Percentiles rank a stretch among this genome's conserved stretches.
phyloP scores from a whole-genome alignment of 2,888 invertebrate species.

The Cetonia aurata region DNA sequence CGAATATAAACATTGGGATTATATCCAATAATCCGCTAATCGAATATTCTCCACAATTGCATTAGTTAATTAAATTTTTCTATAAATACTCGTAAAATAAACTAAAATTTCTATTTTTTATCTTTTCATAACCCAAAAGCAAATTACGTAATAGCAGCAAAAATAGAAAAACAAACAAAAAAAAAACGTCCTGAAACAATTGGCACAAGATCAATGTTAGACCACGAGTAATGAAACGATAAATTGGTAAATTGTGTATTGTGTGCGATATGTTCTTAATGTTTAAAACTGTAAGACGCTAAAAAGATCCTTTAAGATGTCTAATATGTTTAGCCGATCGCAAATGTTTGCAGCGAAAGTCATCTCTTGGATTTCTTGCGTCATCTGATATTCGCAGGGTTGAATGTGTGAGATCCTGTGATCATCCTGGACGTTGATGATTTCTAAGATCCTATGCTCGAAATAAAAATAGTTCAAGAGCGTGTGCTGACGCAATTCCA shows the following conservation, averaged over 20 bases:
- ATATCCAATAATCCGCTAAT: no score
- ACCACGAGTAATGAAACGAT: slow-evolving; percentile 5
- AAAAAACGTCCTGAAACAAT: slow-evolving; percentile 2
- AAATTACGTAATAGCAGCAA: slow-evolving; percentile 5
- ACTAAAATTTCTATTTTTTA: no score
- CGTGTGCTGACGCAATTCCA: slow-evolving; percentile 6
- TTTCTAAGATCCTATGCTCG: slow-evolving; percentile 4
- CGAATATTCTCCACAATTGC: no score
- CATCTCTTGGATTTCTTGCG: no score
- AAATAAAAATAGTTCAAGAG: slow-evolving; percentile 1
- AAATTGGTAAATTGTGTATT: slow-evolving; percentile 14
- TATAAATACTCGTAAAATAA: no score
- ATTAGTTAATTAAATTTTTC: no score
- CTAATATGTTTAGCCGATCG: slow-evolving; percentile 20
- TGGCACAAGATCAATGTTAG: slow-evolving; percentile 38
- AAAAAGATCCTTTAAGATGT: slow-evolving; percentile 25
- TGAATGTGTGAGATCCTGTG: no score
- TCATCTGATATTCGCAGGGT: no score
- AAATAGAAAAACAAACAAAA: slow-evolving; percentile 13
- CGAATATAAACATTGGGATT: no score
- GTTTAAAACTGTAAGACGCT: background rate
- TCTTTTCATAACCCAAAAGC: background rate
- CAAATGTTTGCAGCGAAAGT: no score
- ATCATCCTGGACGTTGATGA: background rate
- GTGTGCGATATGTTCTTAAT: background rate